Base-by-base conservation (phyloP, 2,113 vertebrate genomes). In the Notiomystis cincta region DNA sequence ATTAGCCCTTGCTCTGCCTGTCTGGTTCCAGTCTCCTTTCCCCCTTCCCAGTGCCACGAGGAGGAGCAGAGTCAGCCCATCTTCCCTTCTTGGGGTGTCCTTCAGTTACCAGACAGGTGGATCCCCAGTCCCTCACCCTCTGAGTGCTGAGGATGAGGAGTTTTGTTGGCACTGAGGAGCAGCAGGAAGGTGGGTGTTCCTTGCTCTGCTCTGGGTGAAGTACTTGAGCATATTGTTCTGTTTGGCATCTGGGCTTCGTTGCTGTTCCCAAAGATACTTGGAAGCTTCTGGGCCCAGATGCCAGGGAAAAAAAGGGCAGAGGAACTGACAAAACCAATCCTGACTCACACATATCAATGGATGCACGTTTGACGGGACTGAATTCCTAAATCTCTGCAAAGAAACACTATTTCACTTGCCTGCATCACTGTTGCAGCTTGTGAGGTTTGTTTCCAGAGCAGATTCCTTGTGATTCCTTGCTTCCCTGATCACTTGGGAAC, bases 251-350 rank as follows among this genome's bases (percentile, higher is more conserved):
- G 84, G 58, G 25, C 57, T 54, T 72, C 13, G 0, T 71, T 58
- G 44, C 21, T 69, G 64, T 67, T 92, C 58, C 28, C 53, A 37
- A 57, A 70, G 71, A 37, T 11, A 16, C 64, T 93, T 80, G 76
- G 88, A 90, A 86, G 88, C 51, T 42, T 57, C 44, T 33, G 60
- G 75, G 85, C 54, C 44, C 79, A 90, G 87, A 73, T 88, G 76
- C 60, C 4, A 1, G 64, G 37, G 28, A 2, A 13, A 58, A 71
- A 80, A 69, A 33, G 23, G 44, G 79, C 67, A 80, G 33, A 89
- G 51, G 62, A 87, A 8, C 15, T 73, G 69, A 92, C 90, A 94
- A 87, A 92, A 79, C 1, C 82, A 51, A 1, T 47, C 50, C 79
- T 70, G 82, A 45, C 25, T 5, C 20, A 22, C 11, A 13, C 18